Evolutionary conservation across 1,140 invertebrate species (phyloP).

Genomic region (Drosophila lini): DNA sequence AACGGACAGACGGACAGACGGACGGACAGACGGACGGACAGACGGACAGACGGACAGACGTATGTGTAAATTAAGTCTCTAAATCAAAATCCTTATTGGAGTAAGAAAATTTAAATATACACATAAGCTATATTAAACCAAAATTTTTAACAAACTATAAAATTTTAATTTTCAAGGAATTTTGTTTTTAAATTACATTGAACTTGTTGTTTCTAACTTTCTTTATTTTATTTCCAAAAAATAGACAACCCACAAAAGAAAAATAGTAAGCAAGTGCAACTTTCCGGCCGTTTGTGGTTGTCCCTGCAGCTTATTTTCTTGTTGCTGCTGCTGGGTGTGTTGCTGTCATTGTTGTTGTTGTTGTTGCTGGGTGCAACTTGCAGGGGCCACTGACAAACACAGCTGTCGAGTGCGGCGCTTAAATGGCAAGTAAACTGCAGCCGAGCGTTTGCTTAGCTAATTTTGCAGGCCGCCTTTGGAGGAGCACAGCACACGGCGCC

Average conservation of each 20-base stretch:
- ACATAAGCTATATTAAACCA: no score
- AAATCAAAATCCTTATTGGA: no score
- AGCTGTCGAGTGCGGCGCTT: constrained; percentile 75
- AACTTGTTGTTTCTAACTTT: no score
- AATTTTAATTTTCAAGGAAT: no score
- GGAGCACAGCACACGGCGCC: not conserved
- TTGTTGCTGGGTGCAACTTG: constrained; percentile 28
- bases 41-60: no score
- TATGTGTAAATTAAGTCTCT: no score
- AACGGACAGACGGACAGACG: no score
- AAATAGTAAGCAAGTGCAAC: constrained; percentile 56
- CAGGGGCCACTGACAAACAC: constrained; percentile 69
- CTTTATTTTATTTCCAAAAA: no score
- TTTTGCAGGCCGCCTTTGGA: constrained; percentile 53
- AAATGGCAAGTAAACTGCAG: constrained; percentile 82
- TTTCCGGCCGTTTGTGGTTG: constrained; percentile 34
- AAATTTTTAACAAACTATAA: no score
- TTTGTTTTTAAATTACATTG: no score
- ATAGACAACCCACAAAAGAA: constrained; percentile 5
- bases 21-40: no score
- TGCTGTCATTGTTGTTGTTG: constrained; percentile 6
- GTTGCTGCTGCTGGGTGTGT: not conserved
- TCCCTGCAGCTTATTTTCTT: constrained; percentile 13
- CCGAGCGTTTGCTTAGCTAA: constrained; percentile 78
- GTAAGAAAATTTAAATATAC: no score